These are phyloP conservation scores for Aurelia coerulea DNA, from an alignment of 30 jellyfish, hydroid and myxozoan species.

Conservation along the genomic window DNA sequence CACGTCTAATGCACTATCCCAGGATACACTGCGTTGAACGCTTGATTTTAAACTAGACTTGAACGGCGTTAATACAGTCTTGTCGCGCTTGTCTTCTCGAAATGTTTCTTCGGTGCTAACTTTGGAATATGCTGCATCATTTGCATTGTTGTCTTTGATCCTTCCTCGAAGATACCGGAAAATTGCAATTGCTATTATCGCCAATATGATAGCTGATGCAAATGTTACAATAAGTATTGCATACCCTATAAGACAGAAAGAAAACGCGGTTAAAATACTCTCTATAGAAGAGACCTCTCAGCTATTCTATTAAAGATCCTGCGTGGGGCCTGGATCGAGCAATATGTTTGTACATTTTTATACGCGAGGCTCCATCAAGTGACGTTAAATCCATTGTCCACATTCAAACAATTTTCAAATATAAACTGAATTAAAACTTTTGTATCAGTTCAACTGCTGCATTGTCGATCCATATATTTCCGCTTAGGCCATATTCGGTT, in stretches of 20 bases:
- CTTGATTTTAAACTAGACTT: background rate
- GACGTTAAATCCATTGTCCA: too few species aligned
- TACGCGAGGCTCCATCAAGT: too few species aligned
- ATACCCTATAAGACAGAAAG: conserved; percentile 20
- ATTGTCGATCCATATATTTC: too few species aligned
- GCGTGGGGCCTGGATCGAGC: too few species aligned
- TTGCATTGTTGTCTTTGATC: background rate
- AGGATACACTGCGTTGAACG: background rate
- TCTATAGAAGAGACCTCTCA: too few species aligned
- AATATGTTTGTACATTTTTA: too few species aligned
- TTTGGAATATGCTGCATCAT: conserved; percentile 5
- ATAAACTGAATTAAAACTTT: too few species aligned
- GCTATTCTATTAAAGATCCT: too few species aligned
- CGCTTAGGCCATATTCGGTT: too few species aligned
- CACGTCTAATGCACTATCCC: background rate
- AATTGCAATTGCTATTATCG: conserved; percentile 1
- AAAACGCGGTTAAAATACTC: too few species aligned
- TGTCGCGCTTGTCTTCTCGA: background rate
- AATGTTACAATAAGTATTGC: conserved; percentile 14
- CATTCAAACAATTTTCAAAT: too few species aligned
- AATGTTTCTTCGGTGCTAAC: background rate
- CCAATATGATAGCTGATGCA: conserved; percentile 14
- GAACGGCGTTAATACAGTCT: background rate
- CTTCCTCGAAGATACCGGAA: conserved; percentile 11
- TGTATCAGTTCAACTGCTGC: too few species aligned